phyloP scores from a whole-genome alignment of 2,113 vertebrate genomes.

The Solea solea region DNA sequence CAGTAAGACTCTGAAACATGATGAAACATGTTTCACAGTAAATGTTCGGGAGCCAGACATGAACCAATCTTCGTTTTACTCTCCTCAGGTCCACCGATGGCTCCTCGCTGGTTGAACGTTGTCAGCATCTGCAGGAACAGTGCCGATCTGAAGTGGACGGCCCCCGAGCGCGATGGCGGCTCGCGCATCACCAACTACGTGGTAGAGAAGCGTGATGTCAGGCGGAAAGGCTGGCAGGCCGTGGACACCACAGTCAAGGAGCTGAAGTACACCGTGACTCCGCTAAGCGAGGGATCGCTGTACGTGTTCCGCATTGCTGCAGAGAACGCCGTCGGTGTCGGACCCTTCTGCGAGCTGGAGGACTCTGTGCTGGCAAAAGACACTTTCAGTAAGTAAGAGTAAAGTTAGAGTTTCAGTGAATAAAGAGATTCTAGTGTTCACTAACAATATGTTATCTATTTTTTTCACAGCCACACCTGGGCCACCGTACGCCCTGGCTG shows the following conservation, averaged over 20 bases:
- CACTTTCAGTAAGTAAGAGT: constrained; percentile 89
- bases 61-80: not conserved
- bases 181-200: constrained; percentile 96
- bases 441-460: not conserved
- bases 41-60: not conserved
- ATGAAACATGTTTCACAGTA: not conserved
- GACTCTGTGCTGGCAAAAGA: constrained; percentile 97
- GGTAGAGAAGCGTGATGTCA: constrained; percentile 93
- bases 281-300: constrained; percentile 92
- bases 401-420: too few species aligned
- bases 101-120: constrained; percentile 94
- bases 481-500: constrained; percentile 90
- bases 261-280: constrained; percentile 89
- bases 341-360: constrained; percentile 93
- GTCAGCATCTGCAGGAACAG: constrained; percentile 90
- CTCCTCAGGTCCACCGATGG: constrained; percentile 89
- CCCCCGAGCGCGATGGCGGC: constrained; percentile 93
- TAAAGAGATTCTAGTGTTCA: too few species aligned
- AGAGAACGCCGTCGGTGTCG: constrained; percentile 92
- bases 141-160: constrained; percentile 96
- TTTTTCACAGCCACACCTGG: constrained; percentile 89
- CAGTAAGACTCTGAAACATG: constrained; percentile 84
- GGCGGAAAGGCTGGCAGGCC: constrained; percentile 95
- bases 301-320: constrained; percentile 98
- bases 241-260: constrained; percentile 98